Percentiles rank a stretch among this genome's conserved stretches.
Evolutionary conservation across 2,797 vertebrate genomes (phyloP).

Genomic region (Oryzias dopingdopingensis): DNA sequence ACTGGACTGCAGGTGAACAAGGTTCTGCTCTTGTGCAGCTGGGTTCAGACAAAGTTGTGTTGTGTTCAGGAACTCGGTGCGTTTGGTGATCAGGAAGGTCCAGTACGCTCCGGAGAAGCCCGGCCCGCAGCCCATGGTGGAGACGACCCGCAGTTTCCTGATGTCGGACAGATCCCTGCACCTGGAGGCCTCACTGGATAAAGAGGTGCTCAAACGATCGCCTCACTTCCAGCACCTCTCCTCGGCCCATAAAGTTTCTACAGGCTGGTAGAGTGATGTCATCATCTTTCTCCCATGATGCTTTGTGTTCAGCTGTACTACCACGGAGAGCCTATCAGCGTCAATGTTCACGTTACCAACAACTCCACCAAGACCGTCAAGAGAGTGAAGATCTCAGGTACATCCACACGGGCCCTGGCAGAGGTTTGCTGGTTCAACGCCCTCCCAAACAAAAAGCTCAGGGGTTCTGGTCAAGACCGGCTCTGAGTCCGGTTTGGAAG

Average conservation of each 20-base stretch:
- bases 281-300: conserved; percentile 26
- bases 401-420: conserved; percentile 17
- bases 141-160: conserved; percentile 94
- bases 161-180: conserved; percentile 97
- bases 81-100: conserved; percentile 94
- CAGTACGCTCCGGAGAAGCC: conserved; percentile 95
- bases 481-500: too few species aligned
- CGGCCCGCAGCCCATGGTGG: conserved; percentile 93
- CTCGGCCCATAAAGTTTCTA: too few species aligned
- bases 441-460: too few species aligned
- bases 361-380: conserved; percentile 98
- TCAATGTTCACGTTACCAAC: conserved; percentile 97
- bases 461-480: too few species aligned
- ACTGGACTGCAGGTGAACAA: too few species aligned
- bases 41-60: not conserved
- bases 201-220: conserved; percentile 81
- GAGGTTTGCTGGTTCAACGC: too few species aligned
- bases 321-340: conserved; percentile 94
- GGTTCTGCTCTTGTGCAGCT: not conserved
- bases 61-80: conserved; percentile 87
- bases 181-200: conserved; percentile 93
- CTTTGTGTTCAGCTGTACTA: conserved; percentile 87
- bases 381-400: conserved; percentile 96
- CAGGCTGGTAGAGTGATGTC: not conserved
- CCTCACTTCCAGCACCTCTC: not conserved